Evolutionary conservation across 2,888 invertebrate species (phyloP), one percentile per base, ranked within the genome.

Genomic region (Nipponacmea schrenckii): DNA sequence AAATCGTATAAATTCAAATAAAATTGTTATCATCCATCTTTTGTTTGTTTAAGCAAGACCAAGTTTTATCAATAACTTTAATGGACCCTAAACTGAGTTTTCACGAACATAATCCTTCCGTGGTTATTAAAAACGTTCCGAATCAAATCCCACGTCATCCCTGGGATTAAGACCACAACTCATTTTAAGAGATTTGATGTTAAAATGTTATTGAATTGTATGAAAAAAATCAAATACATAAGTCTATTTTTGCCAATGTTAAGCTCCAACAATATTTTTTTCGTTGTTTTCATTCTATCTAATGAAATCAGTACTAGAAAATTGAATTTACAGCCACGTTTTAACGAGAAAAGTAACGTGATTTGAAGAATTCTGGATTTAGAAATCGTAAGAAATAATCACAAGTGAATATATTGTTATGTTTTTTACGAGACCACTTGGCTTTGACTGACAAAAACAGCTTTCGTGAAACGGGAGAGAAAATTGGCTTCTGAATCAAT

Each of bases 361-460:
- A 56, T 56, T 56, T 56, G 56, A 20, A 56, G 24, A 20, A 24
- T 24, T 56, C 56, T 24, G 56, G 56, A 56, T 56, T 56, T 56
- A 24, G 56, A 56, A 24, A 24, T 24, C 24, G 56, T 24, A 56
- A 20, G 24, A 56, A 56, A 56, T 56, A 56, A 56, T 56, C 56
- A 56, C 56, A 24, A 24, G 20, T 56, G 24, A 56, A 56, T 56
- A 56, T 24, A 56, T 56, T 24, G 56, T 56, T 24, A 56, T 14
- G 39, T 56, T 24, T 56, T 56, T 56, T 56, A 56, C 24, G 56
- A 56, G 56, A 24, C 56, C 24, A 56, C 56, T 56, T 56, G 20
- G 20, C 24, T 56, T 56, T 20, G 20, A 24, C 24, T 56, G 24
- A 56, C 56, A 56, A 56, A 56, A 56, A 20, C 56, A 56, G 20